phyloP scores from a whole-genome alignment of 2,888 invertebrate genomes.

The Keiferia lycopersicella region DNA sequence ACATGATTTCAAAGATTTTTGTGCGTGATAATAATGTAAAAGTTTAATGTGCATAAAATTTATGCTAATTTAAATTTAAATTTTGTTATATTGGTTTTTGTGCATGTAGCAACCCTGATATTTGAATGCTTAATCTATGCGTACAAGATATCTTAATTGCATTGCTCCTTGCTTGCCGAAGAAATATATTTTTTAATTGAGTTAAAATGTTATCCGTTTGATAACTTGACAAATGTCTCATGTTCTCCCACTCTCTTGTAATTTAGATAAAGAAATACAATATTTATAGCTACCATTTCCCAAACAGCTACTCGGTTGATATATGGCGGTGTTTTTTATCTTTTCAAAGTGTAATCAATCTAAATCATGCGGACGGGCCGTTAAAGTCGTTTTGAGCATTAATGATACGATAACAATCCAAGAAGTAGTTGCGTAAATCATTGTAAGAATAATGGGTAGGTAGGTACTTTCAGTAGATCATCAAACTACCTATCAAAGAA shows the following conservation, averaged over 20 bases:
- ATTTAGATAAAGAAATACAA: conserved; percentile 37
- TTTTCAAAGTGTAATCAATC: conserved; percentile 60
- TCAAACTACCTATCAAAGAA: no score
- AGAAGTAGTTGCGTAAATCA: conserved; percentile 68
- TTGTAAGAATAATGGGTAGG: conserved; percentile 65
- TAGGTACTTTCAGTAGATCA: no score
- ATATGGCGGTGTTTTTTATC: conserved; percentile 23
- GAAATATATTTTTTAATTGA: conserved; percentile 62
- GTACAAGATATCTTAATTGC: conserved; percentile 64
- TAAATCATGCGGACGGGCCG: conserved; percentile 63
- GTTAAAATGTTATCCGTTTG: conserved; percentile 38
- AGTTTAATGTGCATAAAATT: conserved; percentile 20
- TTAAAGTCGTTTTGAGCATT: conserved; percentile 67
- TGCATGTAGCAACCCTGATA: conserved; percentile 28
- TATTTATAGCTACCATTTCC: conserved; percentile 32
- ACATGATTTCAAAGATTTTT: conserved; percentile 20
- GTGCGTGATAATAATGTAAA: conserved; percentile 11
- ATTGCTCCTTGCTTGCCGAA: conserved; percentile 41
- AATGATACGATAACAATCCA: conserved; percentile 65
- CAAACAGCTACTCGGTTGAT: conserved; percentile 29
- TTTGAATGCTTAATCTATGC: conserved; percentile 53
- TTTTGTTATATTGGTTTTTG: not conserved
- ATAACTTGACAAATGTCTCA: conserved; percentile 43
- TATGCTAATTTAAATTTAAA: conserved; percentile 3
- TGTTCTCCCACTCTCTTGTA: conserved; percentile 33